Evolutionary conservation across 2,888 invertebrate genomes (phyloP).

Genomic region (Eupithecia subfuscata): DNA sequence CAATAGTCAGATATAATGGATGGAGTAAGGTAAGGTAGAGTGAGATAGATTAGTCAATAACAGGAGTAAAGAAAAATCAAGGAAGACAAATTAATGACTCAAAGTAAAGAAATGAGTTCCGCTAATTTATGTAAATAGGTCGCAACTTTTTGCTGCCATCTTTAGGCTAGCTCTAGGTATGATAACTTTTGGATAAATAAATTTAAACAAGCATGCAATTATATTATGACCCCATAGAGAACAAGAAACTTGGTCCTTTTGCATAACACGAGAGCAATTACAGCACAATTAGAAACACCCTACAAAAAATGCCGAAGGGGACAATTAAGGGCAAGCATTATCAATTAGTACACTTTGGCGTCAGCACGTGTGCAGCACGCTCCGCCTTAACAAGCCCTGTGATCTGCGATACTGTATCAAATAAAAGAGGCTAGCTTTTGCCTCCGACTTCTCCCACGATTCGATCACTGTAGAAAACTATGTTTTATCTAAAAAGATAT

Average conservation of each 20-base stretch:
- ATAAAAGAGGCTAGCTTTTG: slow-evolving; percentile 24
- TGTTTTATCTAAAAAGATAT: too few species aligned
- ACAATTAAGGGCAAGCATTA: slow-evolving; percentile 67
- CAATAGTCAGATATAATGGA: background rate
- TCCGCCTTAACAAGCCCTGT: slow-evolving; percentile 66
- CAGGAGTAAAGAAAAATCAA: too few species aligned
- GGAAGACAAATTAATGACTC: too few species aligned
- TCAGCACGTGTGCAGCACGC: slow-evolving; percentile 69
- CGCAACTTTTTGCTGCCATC: too few species aligned
- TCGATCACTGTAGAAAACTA: background rate
- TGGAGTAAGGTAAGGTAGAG: too few species aligned
- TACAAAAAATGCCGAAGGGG: slow-evolving; percentile 44
- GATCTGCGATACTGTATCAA: slow-evolving; percentile 52
- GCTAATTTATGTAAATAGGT: too few species aligned
- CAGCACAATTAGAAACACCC: slow-evolving; percentile 47
- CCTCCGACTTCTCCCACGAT: background rate
- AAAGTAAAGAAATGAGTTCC: too few species aligned
- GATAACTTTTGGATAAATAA: background rate
- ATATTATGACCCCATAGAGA: background rate
- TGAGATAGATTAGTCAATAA: too few species aligned
- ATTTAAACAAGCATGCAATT: background rate
- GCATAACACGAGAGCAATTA: slow-evolving; percentile 50
- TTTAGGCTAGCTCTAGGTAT: background rate
- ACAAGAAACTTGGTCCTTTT: slow-evolving; percentile 2
- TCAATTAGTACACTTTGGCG: slow-evolving; percentile 69